Percentiles rank a stretch among this genome's conserved stretches.
phyloP scores from a whole-genome alignment of 2,113 vertebrate genomes.

The Centropus bengalensis region DNA sequence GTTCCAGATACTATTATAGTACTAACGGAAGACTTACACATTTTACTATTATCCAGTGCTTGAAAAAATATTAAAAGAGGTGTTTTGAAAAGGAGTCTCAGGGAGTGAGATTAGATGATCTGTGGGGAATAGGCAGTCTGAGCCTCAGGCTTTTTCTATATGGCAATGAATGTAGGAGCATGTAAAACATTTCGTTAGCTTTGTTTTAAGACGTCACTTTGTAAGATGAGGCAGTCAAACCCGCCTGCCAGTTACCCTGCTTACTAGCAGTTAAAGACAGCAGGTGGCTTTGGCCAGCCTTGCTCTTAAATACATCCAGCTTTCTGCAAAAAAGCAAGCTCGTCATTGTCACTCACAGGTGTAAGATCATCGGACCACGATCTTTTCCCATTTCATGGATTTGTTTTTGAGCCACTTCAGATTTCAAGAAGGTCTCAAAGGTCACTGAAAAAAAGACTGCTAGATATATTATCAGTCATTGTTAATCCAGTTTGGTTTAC shows the following conservation, averaged over 20 bases:
- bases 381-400: neutral
- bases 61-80: neutral
- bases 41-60: constrained; percentile 7
- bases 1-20: neutral
- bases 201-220: neutral
- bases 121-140: constrained; percentile 2
- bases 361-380: neutral
- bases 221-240: neutral
- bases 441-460: neutral
- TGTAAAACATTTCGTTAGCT: neutral
- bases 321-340: neutral
- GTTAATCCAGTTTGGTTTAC: neutral
- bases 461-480: neutral
- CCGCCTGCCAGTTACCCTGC: neutral
- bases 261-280: neutral
- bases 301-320: neutral
- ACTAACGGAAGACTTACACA: neutral
- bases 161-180: neutral
- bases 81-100: constrained; percentile 32
- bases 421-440: neutral
- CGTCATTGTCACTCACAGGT: neutral
- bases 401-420: neutral
- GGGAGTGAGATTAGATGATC: neutral
- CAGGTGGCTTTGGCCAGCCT: neutral
- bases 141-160: constrained; percentile 10